Percentiles rank a stretch among this genome's conserved stretches.
phyloP scores from a whole-genome alignment of 1,140 invertebrate genomes.

The Megalopta genalis region DNA sequence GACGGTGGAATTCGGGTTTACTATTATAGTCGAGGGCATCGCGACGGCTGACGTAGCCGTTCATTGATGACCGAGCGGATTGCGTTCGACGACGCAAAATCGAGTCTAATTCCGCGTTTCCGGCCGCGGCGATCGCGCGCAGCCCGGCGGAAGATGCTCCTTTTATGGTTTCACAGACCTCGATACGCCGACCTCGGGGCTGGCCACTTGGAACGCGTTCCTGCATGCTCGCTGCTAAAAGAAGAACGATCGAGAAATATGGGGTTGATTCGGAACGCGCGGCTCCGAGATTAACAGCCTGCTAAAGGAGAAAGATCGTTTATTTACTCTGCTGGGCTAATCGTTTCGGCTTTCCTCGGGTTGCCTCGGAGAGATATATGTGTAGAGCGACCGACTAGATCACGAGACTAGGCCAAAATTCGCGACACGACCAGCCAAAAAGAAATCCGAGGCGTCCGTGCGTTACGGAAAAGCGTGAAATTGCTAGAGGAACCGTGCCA shows the following conservation, averaged over 20 bases:
- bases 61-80: slow-evolving; percentile 30
- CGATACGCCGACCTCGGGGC: no score
- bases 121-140: slow-evolving; percentile 17
- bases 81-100: slow-evolving; percentile 20
- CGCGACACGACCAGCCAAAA: no score
- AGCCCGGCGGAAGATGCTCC: not conserved
- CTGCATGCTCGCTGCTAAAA: not conserved
- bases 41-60: slow-evolving; percentile 19
- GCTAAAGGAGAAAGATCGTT: not conserved
- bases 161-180: slow-evolving; percentile 7
- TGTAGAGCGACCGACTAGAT: no score
- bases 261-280: not conserved
- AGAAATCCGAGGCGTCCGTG: no score
- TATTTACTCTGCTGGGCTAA: not conserved
- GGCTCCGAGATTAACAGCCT: no score
- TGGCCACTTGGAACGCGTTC: not conserved
- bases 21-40: slow-evolving; percentile 11
- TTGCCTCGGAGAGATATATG: not conserved
- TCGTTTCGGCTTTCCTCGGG: not conserved
- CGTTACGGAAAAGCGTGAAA: no score
- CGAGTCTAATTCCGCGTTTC: slow-evolving; percentile 38
- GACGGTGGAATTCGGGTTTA: not conserved
- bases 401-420: no score
- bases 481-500: no score
- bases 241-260: not conserved